A percentile compares a stretch with the other conserved stretches of the same genome.
Conservation (phyloP, 1,140 invertebrate species). For the Harlomillsia oculata region DNA sequence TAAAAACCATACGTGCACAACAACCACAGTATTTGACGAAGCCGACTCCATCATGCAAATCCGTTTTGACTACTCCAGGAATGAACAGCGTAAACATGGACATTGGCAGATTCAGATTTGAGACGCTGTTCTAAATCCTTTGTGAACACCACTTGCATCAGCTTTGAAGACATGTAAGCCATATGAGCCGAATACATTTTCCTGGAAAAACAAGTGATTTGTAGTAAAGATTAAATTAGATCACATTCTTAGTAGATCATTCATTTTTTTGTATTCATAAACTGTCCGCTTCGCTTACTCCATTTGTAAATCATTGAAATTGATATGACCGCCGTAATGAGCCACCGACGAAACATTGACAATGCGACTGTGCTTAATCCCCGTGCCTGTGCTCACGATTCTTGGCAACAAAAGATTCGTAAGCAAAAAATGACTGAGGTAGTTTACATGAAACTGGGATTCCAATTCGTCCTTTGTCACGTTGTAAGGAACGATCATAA, state of each 20-base stretch:
- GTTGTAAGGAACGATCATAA: constrained; percentile 70
- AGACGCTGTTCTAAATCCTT: constrained; percentile 55
- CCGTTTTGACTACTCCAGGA: constrained; percentile 79
- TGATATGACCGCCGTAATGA: constrained; percentile 55
- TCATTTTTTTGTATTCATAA: not conserved
- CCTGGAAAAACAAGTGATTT: constrained; percentile 4
- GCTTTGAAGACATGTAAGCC: constrained; percentile 77
- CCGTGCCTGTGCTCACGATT: constrained; percentile 38
- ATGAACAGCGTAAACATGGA: constrained; percentile 68
- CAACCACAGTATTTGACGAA: not conserved
- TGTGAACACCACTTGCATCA: constrained; percentile 72
- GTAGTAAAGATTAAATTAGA: no score
- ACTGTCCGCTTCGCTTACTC: not conserved
- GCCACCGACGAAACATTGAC: constrained; percentile 80
- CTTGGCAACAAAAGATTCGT: constrained; percentile 67
- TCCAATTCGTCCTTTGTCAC: constrained; percentile 71
- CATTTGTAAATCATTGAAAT: constrained; percentile 11
- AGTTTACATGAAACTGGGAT: constrained; percentile 72
- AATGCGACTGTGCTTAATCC: constrained; percentile 50
- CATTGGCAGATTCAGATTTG: constrained; percentile 45
- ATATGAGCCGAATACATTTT: constrained; percentile 15
- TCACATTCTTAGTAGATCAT: no score
- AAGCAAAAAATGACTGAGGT: constrained; percentile 77
- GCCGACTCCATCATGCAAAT: constrained; percentile 52
- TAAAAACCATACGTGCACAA: not conserved